phyloP scores from a whole-genome alignment of 2,113 vertebrate genomes.

The Lasiurus cinereus region DNA sequence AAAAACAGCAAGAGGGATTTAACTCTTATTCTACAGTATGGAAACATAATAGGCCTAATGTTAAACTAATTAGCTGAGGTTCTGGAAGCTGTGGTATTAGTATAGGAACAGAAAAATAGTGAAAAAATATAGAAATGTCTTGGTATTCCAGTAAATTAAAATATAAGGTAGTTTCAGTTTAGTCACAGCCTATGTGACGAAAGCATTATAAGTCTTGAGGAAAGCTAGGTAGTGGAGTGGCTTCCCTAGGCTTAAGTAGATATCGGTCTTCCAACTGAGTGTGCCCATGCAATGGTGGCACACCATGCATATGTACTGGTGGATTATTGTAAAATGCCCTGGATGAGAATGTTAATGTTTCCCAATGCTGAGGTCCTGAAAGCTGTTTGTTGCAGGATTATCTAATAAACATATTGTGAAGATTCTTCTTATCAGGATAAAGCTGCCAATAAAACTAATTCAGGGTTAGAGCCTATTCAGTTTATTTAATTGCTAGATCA shows the following conservation, averaged over 20 bases:
- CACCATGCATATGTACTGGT: neutral
- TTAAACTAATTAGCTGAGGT: neutral
- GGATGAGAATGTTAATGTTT: neutral
- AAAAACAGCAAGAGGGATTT: neutral
- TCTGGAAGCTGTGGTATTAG: neutral
- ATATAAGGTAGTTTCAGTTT: slow-evolving; percentile 17
- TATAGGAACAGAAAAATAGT: slow-evolving; percentile 36
- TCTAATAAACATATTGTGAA: neutral
- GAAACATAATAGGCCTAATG: neutral
- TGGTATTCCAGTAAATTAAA: neutral
- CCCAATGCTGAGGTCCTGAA: neutral
- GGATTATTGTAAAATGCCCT: neutral
- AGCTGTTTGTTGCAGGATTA: neutral
- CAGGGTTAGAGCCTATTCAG: slow-evolving; percentile 9
- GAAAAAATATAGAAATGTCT: slow-evolving; percentile 1
- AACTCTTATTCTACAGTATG: neutral
- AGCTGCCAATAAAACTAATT: slow-evolving; percentile 9
- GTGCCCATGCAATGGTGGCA: neutral
- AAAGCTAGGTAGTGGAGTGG: neutral
- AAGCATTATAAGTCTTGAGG: neutral
- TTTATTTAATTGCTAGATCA: neutral
- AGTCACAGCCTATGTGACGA: neutral
- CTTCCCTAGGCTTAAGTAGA: neutral
- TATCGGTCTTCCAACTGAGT: neutral
- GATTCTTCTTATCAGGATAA: neutral